A percentile compares a stretch with the other conserved stretches of the same genome.
Evolutionary conservation across 2,888 invertebrate genomes (phyloP).

Genomic region (Caenorhabditis afra): DNA sequence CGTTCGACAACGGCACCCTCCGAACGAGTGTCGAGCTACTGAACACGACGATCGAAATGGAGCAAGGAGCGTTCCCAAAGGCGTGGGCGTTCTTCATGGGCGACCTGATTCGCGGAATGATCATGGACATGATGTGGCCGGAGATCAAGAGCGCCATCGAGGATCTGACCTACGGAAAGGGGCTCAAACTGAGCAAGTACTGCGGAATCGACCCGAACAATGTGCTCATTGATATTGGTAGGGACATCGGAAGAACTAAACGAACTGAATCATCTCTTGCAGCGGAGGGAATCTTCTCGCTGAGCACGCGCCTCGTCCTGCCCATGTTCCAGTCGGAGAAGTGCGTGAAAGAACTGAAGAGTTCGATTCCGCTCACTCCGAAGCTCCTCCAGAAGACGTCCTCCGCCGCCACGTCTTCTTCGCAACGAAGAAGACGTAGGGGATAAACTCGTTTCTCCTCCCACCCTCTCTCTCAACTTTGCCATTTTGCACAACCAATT

Average conservation of each 20-base stretch:
- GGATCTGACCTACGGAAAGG: constrained; percentile 76
- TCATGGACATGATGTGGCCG: constrained; percentile 80
- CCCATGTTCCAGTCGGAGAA: constrained; percentile 61
- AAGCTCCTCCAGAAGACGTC: constrained; percentile 56
- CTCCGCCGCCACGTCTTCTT: neutral
- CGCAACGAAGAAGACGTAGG: constrained; percentile 1
- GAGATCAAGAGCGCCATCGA: constrained; percentile 77
- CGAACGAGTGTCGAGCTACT: constrained; percentile 76
- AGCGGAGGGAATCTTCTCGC: constrained; percentile 68
- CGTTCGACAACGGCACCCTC: constrained; percentile 69
- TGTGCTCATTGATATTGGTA: constrained; percentile 74
- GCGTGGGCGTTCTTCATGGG: constrained; percentile 75
- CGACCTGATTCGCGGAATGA: constrained; percentile 78
- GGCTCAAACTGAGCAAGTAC: constrained; percentile 72
- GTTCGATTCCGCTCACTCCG: constrained; percentile 68
- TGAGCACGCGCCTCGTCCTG: constrained; percentile 66
- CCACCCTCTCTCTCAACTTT: neutral
- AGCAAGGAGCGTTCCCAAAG: constrained; percentile 77
- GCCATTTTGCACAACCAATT: constrained; percentile 7
- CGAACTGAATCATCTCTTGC: constrained; percentile 16
- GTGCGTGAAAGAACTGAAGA: constrained; percentile 68
- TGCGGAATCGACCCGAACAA: constrained; percentile 78
- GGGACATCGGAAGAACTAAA: neutral
- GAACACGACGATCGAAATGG: constrained; percentile 76
- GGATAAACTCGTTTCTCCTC: neutral